Evolutionary conservation across 2,888 invertebrate species (phyloP).

Genomic region (Enoplolaimus lenunculus): DNA sequence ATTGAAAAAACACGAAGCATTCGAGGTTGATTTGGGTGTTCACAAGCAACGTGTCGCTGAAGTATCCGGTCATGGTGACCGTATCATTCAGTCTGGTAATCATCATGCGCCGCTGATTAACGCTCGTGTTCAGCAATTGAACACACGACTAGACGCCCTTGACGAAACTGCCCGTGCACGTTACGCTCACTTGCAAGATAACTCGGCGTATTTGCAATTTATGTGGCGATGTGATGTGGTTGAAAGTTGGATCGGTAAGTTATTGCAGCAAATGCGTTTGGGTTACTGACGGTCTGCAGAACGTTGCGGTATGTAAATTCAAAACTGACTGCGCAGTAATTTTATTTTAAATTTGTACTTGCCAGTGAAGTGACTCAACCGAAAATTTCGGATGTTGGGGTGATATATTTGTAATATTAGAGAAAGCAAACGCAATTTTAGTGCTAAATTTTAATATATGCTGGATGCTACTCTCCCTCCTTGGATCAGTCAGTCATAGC

Average conservation of each 20-base stretch:
- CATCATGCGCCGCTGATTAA: slow-evolving; percentile 79
- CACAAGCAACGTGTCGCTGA: slow-evolving; percentile 82
- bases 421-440: too few relatives aligned
- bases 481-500: too few relatives aligned
- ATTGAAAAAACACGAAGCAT: slow-evolving; percentile 95
- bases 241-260: slow-evolving; percentile 78
- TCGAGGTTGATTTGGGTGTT: slow-evolving; percentile 92
- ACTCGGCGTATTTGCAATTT: slow-evolving; percentile 95
- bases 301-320: too few relatives aligned
- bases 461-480: too few relatives aligned
- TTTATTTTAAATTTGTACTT: too few relatives aligned
- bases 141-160: slow-evolving; percentile 56
- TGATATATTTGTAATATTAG: too few relatives aligned
- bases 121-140: slow-evolving; percentile 59
- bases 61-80: slow-evolving; percentile 68
- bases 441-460: too few relatives aligned
- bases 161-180: slow-evolving; percentile 69
- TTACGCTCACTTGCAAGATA: slow-evolving; percentile 80
- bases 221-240: slow-evolving; percentile 99
- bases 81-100: slow-evolving; percentile 70
- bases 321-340: too few relatives aligned
- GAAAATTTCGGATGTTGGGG: too few relatives aligned
- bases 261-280: too few relatives aligned
- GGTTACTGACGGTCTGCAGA: too few relatives aligned
- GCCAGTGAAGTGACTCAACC: too few relatives aligned